These are phyloP conservation scores for Columba livia DNA, from an alignment of 2,113 vertebrate genomes.

Conservation along the genomic window DNA sequence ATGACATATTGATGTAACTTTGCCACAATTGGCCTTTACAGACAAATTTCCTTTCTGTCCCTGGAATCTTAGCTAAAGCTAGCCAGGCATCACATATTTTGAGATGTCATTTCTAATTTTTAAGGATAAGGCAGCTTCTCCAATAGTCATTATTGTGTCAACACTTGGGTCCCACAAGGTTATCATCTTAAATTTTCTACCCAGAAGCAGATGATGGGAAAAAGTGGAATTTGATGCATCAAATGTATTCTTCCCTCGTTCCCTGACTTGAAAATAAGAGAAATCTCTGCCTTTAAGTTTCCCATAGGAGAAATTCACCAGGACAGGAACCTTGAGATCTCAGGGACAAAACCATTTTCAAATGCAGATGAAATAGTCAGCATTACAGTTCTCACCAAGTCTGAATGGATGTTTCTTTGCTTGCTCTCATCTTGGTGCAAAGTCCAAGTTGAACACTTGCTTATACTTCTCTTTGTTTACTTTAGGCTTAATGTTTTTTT, in stretches of 20 bases:
- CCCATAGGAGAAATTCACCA: neutral
- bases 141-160: neutral
- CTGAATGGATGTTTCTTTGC: neutral
- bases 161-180: neutral
- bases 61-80: neutral
- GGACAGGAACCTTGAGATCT: neutral
- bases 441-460: neutral
- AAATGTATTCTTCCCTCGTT: neutral
- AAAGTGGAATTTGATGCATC: neutral
- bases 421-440: neutral
- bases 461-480: neutral
- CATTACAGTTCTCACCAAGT: neutral
- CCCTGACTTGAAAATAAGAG: neutral
- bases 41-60: neutral
- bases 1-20: neutral
- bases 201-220: neutral
- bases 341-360: neutral
- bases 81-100: neutral
- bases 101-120: neutral
- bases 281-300: neutral
- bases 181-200: neutral
- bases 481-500: neutral
- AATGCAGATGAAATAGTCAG: neutral
- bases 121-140: neutral
- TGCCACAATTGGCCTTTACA: neutral